phyloP scores from a whole-genome alignment of 1,140 invertebrate genomes.

The Zaprionus capensis region DNA sequence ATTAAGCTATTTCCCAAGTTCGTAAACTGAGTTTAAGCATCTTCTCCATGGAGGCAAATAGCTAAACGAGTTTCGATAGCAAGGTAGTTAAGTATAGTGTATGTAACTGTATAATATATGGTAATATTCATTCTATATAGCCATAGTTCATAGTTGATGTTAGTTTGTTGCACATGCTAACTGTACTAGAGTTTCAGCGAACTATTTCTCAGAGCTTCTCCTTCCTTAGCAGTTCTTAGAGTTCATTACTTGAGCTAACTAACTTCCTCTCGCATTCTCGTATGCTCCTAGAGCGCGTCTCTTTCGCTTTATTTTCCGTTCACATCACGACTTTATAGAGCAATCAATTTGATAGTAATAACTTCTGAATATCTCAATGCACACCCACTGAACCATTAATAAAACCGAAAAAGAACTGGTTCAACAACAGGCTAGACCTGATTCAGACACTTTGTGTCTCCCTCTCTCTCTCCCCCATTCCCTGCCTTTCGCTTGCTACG shows the following conservation, averaged over 20 bases:
- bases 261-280: not conserved
- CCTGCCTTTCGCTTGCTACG: no score
- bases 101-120: no score
- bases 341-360: conserved; percentile 36
- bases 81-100: no score
- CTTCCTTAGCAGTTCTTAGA: not conserved
- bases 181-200: no score
- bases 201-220: no score
- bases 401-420: conserved; percentile 24
- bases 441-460: conserved; percentile 22
- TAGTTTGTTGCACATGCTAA: no score
- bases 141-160: no score
- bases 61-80: not conserved
- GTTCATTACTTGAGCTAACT: not conserved
- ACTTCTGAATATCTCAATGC: conserved; percentile 47
- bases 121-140: no score
- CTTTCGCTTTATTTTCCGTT: not conserved
- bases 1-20: not conserved
- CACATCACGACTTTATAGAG: conserved; percentile 15
- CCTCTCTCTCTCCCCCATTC: not conserved
- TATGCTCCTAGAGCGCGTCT: not conserved
- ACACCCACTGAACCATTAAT: conserved; percentile 46
- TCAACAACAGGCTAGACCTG: conserved; percentile 36
- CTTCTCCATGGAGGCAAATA: not conserved
- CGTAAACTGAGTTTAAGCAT: not conserved